These are phyloP conservation scores for Nephrotoma guestfalica DNA, from an alignment of 2,888 invertebrate genomes.

Conservation along the genomic window DNA sequence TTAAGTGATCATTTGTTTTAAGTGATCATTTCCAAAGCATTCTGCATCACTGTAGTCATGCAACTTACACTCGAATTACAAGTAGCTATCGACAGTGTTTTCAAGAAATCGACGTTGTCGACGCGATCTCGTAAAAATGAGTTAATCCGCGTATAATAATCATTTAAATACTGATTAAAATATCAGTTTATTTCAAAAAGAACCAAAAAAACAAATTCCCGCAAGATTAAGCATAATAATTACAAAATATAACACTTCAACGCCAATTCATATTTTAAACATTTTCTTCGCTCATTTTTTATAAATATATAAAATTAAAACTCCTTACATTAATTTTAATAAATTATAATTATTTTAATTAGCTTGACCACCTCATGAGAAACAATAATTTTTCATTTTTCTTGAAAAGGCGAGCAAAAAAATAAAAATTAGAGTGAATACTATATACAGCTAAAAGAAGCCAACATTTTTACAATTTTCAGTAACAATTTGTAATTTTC, in stretches of 20 bases:
- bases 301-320: not conserved
- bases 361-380: slow-evolving; percentile 3
- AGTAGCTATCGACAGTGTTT: no score
- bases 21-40: no score
- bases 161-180: no score
- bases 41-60: no score
- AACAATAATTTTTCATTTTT: slow-evolving; percentile 1
- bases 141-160: no score
- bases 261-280: not conserved
- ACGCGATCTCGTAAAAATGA: no score
- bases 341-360: slow-evolving; percentile 1
- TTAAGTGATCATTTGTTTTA: no score
- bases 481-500: not conserved
- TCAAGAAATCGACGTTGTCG: no score
- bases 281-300: not conserved
- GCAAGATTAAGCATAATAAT: not conserved
- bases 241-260: not conserved
- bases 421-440: not conserved
- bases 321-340: not conserved
- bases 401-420: not conserved
- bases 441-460: not conserved
- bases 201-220: not conserved
- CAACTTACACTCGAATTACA: no score
- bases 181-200: not conserved
- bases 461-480: not conserved